phyloP scores from a whole-genome alignment of 2,888 invertebrate species.

The Orthonevra nobilis region DNA sequence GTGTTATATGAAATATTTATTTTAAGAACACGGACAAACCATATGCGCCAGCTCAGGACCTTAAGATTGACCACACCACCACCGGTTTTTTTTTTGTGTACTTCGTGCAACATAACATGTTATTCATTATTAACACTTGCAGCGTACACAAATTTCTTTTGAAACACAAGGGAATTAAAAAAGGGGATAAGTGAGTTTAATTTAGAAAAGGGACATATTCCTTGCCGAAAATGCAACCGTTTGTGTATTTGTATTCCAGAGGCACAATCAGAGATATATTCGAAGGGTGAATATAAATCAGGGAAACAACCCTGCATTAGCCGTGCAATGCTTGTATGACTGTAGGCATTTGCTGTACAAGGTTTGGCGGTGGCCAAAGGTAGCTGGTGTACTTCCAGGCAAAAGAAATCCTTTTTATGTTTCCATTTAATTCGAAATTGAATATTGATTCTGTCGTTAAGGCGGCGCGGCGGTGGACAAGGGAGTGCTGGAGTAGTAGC shows the following conservation, averaged over 20 bases:
- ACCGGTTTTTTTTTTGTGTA: background rate
- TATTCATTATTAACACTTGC: constrained; percentile 35
- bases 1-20: background rate
- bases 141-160: constrained; percentile 11
- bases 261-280: constrained; percentile 1
- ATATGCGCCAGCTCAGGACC: background rate
- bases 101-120: constrained; percentile 10
- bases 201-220: background rate
- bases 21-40: too few relatives aligned
- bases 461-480: background rate
- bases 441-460: constrained; percentile 23
- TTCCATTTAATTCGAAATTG: constrained; percentile 17
- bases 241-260: constrained; percentile 23
- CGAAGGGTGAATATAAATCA: constrained; percentile 35
- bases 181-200: background rate
- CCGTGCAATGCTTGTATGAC: background rate
- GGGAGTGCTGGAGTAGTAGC: background rate
- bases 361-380: background rate
- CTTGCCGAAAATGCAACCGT: constrained; percentile 16
- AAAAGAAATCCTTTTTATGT: constrained; percentile 1
- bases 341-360: too few relatives aligned
- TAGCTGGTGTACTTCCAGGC: too few relatives aligned
- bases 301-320: background rate
- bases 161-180: constrained; percentile 20
- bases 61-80: background rate